Percentiles rank a stretch among this genome's conserved stretches.
These are phyloP conservation scores for Drosophila novamexicana DNA, from an alignment of 1,140 invertebrate genomes.

Conservation along the genomic window DNA sequence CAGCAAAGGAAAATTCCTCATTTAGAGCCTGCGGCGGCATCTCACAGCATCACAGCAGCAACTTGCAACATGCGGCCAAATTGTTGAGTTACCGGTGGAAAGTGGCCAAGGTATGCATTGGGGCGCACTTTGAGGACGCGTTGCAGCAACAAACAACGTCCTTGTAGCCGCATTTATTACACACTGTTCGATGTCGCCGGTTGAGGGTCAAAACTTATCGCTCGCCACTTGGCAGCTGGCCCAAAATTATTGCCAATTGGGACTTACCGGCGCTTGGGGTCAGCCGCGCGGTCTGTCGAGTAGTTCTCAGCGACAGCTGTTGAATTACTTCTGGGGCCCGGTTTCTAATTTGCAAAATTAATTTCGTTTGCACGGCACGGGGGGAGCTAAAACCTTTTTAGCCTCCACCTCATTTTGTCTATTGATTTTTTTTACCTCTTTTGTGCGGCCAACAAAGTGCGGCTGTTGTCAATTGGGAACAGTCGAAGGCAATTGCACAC, in stretches of 20 bases:
- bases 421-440: slow-evolving; percentile 71
- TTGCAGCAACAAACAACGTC: slow-evolving; percentile 24
- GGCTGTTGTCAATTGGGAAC: slow-evolving; percentile 12
- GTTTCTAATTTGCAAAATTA: slow-evolving; percentile 79
- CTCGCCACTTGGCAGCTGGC: slow-evolving; percentile 54
- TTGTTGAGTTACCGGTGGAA: slow-evolving; percentile 38
- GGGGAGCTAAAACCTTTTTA: slow-evolving; percentile 48
- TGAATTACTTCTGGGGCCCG: slow-evolving; percentile 64
- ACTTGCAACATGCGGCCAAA: slow-evolving; percentile 15
- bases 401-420: slow-evolving; percentile 56
- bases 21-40: slow-evolving; percentile 50
- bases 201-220: slow-evolving; percentile 53
- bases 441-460: slow-evolving; percentile 39
- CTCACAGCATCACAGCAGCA: slow-evolving; percentile 42
- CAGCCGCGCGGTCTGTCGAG: background rate
- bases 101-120: slow-evolving; percentile 53
- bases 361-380: slow-evolving; percentile 42
- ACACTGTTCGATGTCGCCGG: slow-evolving; percentile 8
- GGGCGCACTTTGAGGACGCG: slow-evolving; percentile 18
- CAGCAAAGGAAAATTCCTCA: slow-evolving; percentile 41
- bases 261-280: background rate
- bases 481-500: slow-evolving; percentile 25
- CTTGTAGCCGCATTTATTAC: slow-evolving; percentile 21
- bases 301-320: slow-evolving; percentile 57
- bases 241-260: slow-evolving; percentile 35